Conservation (phyloP, 1,140 invertebrate species). For the Zaprionus capensis region DNA sequence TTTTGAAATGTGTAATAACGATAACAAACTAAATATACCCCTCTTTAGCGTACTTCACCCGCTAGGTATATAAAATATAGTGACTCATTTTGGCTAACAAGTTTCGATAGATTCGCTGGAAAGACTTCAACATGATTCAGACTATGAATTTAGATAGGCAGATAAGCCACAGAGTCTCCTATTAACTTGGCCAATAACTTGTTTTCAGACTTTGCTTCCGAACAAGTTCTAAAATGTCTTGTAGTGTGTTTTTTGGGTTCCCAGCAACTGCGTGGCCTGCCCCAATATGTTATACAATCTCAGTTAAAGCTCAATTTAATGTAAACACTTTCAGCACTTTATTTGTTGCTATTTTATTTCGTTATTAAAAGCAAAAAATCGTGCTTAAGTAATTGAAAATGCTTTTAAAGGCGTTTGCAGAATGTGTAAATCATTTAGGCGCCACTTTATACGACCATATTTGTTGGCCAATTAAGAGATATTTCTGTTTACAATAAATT, state of each 20-base stretch:
- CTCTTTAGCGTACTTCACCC: not conserved
- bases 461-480: slow-evolving; percentile 69
- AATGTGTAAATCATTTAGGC: slow-evolving; percentile 53
- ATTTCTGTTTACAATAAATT: slow-evolving; percentile 33
- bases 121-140: not conserved
- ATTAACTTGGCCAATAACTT: slow-evolving; percentile 1
- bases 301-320: slow-evolving; percentile 8
- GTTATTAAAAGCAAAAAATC: slow-evolving; percentile 12
- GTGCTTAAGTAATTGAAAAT: slow-evolving; percentile 25
- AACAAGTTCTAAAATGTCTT: slow-evolving; percentile 2
- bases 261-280: not conserved
- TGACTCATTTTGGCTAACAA: not conserved
- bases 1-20: not conserved
- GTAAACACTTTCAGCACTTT: slow-evolving; percentile 22
- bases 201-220: not conserved
- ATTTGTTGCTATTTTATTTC: slow-evolving; percentile 14
- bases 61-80: not conserved
- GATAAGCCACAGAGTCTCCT: not conserved
- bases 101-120: not conserved
- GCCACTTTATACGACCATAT: slow-evolving; percentile 53
- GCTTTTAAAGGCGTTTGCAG: slow-evolving; percentile 29
- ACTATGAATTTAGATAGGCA: not conserved
- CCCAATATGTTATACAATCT: slow-evolving; percentile 10
- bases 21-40: slow-evolving; percentile 1
- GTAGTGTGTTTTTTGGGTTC: not conserved